Conservation (phyloP, 2,797 vertebrate genomes). For the Notolepis coatsorum region DNA sequence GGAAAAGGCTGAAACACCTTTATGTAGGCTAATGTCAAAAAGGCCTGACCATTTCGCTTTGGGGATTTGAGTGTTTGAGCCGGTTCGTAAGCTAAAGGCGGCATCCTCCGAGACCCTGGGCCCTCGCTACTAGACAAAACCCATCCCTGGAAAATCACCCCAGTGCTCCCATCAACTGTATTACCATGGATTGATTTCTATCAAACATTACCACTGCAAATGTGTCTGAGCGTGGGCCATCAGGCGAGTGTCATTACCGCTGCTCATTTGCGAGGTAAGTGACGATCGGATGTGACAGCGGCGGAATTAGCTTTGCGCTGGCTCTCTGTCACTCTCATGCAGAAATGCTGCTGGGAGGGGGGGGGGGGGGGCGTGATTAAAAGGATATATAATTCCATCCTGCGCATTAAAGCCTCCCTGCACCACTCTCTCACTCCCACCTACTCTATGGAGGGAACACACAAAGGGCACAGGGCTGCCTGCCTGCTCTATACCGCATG, state of each 20-base stretch:
- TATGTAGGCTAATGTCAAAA: conserved; percentile 8
- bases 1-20: background rate
- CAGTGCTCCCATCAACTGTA: conserved; percentile 55
- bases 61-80: background rate
- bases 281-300: conserved; percentile 88
- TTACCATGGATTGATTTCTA: conserved; percentile 71
- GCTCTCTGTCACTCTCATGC: conserved; percentile 89
- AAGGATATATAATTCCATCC: conserved; percentile 90
- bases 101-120: conserved; percentile 17
- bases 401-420: conserved; percentile 87
- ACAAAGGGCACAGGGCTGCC: conserved; percentile 43
- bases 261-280: conserved; percentile 88
- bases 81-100: conserved; percentile 29
- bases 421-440: conserved; percentile 75
- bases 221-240: conserved; percentile 82
- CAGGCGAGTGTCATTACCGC: conserved; percentile 87
- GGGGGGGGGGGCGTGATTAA: conserved; percentile 92
- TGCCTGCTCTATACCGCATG: too few species aligned
- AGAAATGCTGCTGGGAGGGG: conserved; percentile 83
- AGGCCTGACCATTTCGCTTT: conserved; percentile 6
- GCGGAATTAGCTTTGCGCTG: conserved; percentile 91
- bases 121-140: conserved; percentile 42
- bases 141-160: conserved; percentile 57
- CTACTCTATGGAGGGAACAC: conserved; percentile 21
- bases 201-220: conserved; percentile 74